These are phyloP conservation scores for Xestia sexstrigata DNA, from an alignment of 2,888 invertebrate species.

Conservation along the genomic window DNA sequence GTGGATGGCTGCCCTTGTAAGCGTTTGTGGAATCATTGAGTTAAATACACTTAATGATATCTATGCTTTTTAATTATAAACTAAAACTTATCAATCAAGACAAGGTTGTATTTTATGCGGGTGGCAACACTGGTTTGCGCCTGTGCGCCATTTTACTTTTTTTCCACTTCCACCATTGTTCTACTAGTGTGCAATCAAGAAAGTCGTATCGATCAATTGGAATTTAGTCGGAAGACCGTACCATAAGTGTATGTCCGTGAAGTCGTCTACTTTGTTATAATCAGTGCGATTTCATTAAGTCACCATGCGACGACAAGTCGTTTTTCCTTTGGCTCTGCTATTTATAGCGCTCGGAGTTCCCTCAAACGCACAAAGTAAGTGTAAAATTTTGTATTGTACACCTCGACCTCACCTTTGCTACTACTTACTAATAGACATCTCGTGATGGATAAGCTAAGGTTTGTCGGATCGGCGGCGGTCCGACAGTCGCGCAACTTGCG, in stretches of 20 bases:
- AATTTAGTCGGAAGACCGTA: conserved; percentile 19
- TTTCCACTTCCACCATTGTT: conserved; percentile 50
- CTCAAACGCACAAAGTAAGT: conserved; percentile 83
- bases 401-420: not conserved
- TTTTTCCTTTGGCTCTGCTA: conserved; percentile 77
- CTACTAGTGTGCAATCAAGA: conserved; percentile 20
- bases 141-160: conserved; percentile 48
- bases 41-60: no score
- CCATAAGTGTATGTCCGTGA: conserved; percentile 15
- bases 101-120: not conserved
- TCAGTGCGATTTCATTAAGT: conserved; percentile 39
- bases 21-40: no score
- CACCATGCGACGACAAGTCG: conserved; percentile 66
- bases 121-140: conserved; percentile 15
- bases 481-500: conserved; percentile 10
- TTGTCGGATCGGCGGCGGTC: not conserved
- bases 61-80: no score
- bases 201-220: conserved; percentile 7
- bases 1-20: no score
- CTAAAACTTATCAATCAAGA: no score
- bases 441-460: not conserved
- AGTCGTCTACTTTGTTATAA: conserved; percentile 21
- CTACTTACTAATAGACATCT: conserved; percentile 1
- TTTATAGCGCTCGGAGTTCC: conserved; percentile 80
- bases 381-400: conserved; percentile 19